Conservation (phyloP, 2,113 vertebrate species). For the Coregonus clupeaformis region DNA sequence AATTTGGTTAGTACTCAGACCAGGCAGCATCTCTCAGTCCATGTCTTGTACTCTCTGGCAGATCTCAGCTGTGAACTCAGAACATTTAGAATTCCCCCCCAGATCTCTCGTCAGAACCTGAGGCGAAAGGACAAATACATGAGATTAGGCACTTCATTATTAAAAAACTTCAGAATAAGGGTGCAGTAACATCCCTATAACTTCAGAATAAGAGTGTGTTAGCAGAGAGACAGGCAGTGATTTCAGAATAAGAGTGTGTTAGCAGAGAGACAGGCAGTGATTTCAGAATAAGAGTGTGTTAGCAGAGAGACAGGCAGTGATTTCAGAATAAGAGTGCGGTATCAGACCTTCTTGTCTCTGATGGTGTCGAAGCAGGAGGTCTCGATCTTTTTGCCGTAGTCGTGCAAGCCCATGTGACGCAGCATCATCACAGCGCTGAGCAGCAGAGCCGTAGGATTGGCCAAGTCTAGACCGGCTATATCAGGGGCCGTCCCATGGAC, state of each 20-base stretch:
- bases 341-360: constrained; percentile 91
- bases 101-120: constrained; percentile 90
- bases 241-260: too few relatives aligned
- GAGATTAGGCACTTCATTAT: not conserved
- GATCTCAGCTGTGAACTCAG: constrained; percentile 90
- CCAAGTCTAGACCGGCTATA: constrained; percentile 92
- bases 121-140: constrained; percentile 17
- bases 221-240: too few relatives aligned
- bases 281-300: too few relatives aligned
- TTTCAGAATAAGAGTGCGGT: too few relatives aligned
- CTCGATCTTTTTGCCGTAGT: constrained; percentile 81
- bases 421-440: constrained; percentile 96
- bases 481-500: constrained; percentile 95
- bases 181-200: not conserved
- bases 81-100: constrained; percentile 91
- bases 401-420: constrained; percentile 88
- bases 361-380: constrained; percentile 90
- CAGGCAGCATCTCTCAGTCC: constrained; percentile 38
- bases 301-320: too few relatives aligned
- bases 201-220: not conserved
- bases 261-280: too few relatives aligned
- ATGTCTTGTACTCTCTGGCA: constrained; percentile 82
- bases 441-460: constrained; percentile 92
- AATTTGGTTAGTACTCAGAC: too few relatives aligned
- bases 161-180: not conserved